A percentile compares a stretch with the other conserved stretches of the same genome.
Evolutionary conservation across 2,797 vertebrate species (phyloP).

Genomic region (Pangasius djambal): DNA sequence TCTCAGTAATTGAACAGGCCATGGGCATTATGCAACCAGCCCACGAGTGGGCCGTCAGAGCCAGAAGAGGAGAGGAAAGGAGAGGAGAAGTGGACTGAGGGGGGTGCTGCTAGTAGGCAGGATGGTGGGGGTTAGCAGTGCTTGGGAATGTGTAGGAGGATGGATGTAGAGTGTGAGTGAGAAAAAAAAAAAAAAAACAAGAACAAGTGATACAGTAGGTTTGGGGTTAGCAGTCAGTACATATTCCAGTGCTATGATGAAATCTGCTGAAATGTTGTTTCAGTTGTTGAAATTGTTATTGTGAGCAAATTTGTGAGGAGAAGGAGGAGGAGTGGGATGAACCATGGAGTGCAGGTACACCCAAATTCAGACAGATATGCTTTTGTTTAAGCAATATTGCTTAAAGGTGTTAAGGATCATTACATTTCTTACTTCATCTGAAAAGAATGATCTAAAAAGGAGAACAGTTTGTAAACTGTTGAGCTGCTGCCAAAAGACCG

Average conservation of each 20-base stretch:
- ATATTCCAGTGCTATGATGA: conserved; percentile 45
- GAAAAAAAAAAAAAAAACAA: conserved; percentile 13
- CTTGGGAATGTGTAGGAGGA: conserved; percentile 50
- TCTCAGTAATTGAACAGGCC: conserved; percentile 66
- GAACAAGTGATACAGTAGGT: conserved; percentile 38
- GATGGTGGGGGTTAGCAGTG: conserved; percentile 40
- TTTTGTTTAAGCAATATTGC: conserved; percentile 3
- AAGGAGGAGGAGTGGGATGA: conserved; percentile 1
- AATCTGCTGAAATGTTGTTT: conserved; percentile 51
- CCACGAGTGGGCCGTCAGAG: conserved; percentile 47
- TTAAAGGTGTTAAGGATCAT: conserved; percentile 20
- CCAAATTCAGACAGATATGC: neutral
- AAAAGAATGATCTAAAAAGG: conserved; percentile 22
- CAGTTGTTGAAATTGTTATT: conserved; percentile 30
- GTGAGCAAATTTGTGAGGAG: conserved; percentile 20
- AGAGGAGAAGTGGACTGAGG: conserved; percentile 50
- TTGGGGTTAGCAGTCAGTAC: conserved; percentile 32
- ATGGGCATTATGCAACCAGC: conserved; percentile 59
- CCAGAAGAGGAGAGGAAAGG: conserved; percentile 42
- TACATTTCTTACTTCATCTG: conserved; percentile 1
- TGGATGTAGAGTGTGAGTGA: conserved; percentile 14
- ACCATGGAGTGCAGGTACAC: neutral
- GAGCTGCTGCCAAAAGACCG: conserved; percentile 43
- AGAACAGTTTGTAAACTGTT: conserved; percentile 38
- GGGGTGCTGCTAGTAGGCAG: conserved; percentile 40